Base-by-base conservation (phyloP, 1,140 invertebrate genomes). In the Pseudomyrmex dendroicus region DNA sequence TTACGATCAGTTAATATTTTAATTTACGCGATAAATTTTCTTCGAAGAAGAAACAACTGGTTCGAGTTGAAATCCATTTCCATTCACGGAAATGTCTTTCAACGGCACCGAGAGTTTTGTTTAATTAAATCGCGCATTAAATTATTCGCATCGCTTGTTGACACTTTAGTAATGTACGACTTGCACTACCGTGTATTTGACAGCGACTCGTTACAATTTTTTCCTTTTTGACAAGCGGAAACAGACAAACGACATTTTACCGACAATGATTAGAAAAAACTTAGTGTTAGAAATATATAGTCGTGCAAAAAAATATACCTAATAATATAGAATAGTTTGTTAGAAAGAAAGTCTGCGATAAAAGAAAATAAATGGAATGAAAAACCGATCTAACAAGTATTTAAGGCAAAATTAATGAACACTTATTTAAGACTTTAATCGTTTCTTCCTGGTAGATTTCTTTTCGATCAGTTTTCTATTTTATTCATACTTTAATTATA, bases 1-100 rank as follows among this genome's bases (percentile, higher is more conserved):
- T 78, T 50, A 13, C 48, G 35, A 54, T 80, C 70, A 54, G 59
- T 80, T 72, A 72, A 48, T 72, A 35, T 59, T 59, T 12, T 57
- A 35, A n/a, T 76, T 20, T 72, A 35, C 7, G 54, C n/a, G 20
- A 12, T 59, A 68, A 48, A 2, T 15, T 48, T 68, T 35, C 35
- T 13, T 57, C 13, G 15, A 70, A 48, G 54, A 50, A 48, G 12
- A 44, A 22, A 72, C 4, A 2, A 15, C 15, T 61, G 17, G 13
- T 10, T 35, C 44, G 52, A 70, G 15, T 57, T 25, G 17, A 80
- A 62, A 25, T n/a, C 12, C 3, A n/a, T 61, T 70, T 70, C 72
- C 8, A 50, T 13, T 25, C 8, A 8, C 5, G 13, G 63, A 77
- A 56, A 56, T 66, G 15, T 22, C 8, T 46, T 35, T 67, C 13